Base-by-base conservation (phyloP, 2,888 invertebrate genomes). In the Hypena proboscidalis region DNA sequence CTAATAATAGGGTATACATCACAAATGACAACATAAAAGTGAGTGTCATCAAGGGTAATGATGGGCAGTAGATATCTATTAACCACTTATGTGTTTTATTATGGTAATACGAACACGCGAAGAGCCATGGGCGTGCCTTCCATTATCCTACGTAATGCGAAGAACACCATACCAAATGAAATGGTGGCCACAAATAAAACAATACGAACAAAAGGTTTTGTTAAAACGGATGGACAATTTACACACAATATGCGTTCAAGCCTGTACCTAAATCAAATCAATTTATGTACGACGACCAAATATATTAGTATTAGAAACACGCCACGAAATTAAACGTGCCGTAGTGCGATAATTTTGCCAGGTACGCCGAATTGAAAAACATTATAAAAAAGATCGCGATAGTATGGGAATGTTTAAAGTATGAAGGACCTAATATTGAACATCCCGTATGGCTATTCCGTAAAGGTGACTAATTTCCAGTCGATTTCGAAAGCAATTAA, bases 231-330 rank as follows among this genome's bases (percentile, higher is more conserved):
- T 57, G 49, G 50, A 41, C 45, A 35, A 66, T 66, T 66, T 67
- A 58, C 66, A 66, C 65, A 66, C 67, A 67, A 66, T 66, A 52
- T 46, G 37, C 40, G 55, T 45, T 31, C 38, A 43, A 53, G 51
- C 51, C 22, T 50, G 32, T 23, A 32, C 23, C 25, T 41, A 27
- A 23, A 26, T 47, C 9, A 27, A 23, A 26, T 47, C 9, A 41
- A 46, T 44, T 25, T 21, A 45, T 34, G 29, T 25, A 34, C 50
- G 34, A 45, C 30, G 33, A 40, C 36, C 23, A 42, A 31, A 34
- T 34, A 37, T 38, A 64, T 65, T 67, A 64, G 58, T 60, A 67
- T 63, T 67, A 39, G 48, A 49, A 46, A 21, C 59, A 36, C 53
- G 63, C 41, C 9, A n/a, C 41, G 30, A 27, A 14, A 40, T 44